Evolutionary conservation across 2,113 vertebrate species (phyloP).

Genomic region (Siniperca knerii): DNA sequence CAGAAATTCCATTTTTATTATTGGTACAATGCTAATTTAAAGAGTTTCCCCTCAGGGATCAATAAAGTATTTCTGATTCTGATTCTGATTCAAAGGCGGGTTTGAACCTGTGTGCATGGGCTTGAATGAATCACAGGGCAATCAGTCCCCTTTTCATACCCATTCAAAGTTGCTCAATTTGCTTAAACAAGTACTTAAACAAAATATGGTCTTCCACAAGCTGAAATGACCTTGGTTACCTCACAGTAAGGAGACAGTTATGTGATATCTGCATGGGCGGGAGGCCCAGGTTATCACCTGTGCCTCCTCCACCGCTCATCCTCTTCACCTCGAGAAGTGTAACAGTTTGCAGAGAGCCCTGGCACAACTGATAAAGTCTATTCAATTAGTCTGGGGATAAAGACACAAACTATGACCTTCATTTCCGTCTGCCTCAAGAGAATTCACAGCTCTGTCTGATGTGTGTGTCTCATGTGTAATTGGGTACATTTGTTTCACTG

Average conservation of each 20-base stretch:
- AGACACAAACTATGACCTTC: slow-evolving; percentile 27
- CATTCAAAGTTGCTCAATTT: not conserved
- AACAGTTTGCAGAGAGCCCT: slow-evolving; percentile 23
- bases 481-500: not conserved
- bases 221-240: slow-evolving; percentile 60
- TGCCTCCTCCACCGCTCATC: slow-evolving; percentile 47
- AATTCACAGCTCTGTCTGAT: slow-evolving; percentile 31
- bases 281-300: slow-evolving; percentile 68
- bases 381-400: slow-evolving; percentile 32
- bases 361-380: slow-evolving; percentile 63
- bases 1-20: too few species aligned
- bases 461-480: not conserved
- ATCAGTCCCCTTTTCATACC: not conserved
- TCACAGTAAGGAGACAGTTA: slow-evolving; percentile 45
- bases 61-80: too few species aligned
- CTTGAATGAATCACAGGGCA: not conserved
- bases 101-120: not conserved
- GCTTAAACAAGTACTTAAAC: slow-evolving; percentile 4
- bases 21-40: not conserved
- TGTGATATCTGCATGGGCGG: slow-evolving; percentile 51
- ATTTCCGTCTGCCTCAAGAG: slow-evolving; percentile 49
- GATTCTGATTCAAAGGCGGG: not conserved
- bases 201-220: slow-evolving; percentile 19
- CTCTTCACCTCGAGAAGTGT: slow-evolving; percentile 21
- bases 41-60: too few species aligned